A percentile compares a stretch with the other conserved stretches of the same genome.
These are phyloP conservation scores for Fistularia tabacaria DNA, from an alignment of 2,797 vertebrate genomes.

Conservation along the genomic window DNA sequence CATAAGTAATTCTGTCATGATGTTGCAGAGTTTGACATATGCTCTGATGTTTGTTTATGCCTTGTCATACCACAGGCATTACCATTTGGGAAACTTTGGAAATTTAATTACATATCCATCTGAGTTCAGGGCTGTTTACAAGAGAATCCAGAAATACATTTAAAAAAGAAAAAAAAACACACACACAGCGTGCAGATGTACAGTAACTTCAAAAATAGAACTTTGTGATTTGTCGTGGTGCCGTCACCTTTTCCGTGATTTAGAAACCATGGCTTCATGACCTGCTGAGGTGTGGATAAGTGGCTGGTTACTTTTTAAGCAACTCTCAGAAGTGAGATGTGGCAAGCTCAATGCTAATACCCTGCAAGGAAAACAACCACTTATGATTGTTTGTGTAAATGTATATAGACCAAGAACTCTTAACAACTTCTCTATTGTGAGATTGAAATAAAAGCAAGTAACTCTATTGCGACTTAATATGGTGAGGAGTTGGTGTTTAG, in stretches of 20 bases:
- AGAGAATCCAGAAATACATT: conserved; percentile 15
- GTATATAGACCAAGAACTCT: background rate
- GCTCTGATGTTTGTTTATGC: too few relatives aligned
- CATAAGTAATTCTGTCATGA: too few relatives aligned
- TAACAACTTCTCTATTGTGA: too few relatives aligned
- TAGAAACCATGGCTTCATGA: conserved; percentile 27
- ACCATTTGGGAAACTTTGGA: background rate
- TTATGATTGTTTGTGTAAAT: conserved; percentile 3
- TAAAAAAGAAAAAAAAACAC: conserved; percentile 15
- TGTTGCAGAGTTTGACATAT: too few relatives aligned
- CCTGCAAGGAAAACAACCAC: conserved; percentile 11
- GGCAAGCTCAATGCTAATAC: conserved; percentile 21
- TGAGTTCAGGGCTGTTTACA: conserved; percentile 32
- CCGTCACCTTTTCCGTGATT: conserved; percentile 26
- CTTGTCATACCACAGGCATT: too few relatives aligned
- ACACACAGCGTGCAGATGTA: conserved; percentile 13
- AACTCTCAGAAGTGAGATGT: conserved; percentile 20
- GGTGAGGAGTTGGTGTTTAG: too few relatives aligned
- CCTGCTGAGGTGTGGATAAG: conserved; percentile 17
- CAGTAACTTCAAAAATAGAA: conserved; percentile 21
- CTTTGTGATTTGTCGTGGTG: conserved; percentile 1
- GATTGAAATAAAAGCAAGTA: too few relatives aligned
- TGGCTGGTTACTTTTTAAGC: conserved; percentile 33
- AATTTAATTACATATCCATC: conserved; percentile 25
- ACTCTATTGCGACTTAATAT: too few relatives aligned